Conservation (phyloP, 2,797 vertebrate genomes). For the Liparis tanakae region DNA sequence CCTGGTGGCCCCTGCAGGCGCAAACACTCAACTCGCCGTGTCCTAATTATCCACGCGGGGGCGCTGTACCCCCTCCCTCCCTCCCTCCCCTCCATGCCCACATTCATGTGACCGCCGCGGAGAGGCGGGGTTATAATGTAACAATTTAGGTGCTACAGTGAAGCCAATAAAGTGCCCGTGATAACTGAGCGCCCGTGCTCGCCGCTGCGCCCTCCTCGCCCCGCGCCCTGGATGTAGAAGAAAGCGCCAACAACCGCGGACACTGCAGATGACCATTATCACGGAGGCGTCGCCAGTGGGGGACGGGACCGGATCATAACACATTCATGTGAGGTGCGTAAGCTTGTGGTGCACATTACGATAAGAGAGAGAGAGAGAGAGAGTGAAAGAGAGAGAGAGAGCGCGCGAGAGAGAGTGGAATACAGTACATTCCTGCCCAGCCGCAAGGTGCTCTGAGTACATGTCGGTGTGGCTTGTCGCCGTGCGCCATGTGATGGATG, state of each 20-base stretch:
- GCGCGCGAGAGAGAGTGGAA: conserved; percentile 3
- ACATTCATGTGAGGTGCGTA: conserved; percentile 78
- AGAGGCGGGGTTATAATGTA: conserved; percentile 79
- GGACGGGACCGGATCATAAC: conserved; percentile 58
- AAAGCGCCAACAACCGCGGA: conserved; percentile 35
- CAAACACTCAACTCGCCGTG: neutral
- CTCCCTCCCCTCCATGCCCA: conserved; percentile 8
- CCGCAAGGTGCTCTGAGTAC: conserved; percentile 16
- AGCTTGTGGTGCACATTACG: conserved; percentile 35
- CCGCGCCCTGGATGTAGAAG: conserved; percentile 22
- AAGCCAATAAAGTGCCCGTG: conserved; percentile 65
- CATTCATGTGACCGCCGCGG: conserved; percentile 72
- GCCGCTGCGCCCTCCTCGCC: conserved; percentile 11
- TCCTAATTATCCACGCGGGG: conserved; percentile 50
- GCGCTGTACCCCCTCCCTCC: conserved; percentile 52
- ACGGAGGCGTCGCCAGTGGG: conserved; percentile 41
- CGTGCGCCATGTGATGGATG: conserved; percentile 45
- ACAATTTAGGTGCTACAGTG: conserved; percentile 70
- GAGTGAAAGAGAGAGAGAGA: neutral
- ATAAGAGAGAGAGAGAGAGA: neutral
- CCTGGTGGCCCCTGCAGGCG: neutral
- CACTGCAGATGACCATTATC: conserved; percentile 56
- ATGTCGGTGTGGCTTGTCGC: conserved; percentile 8
- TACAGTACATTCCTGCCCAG: conserved; percentile 37
- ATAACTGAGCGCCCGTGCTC: conserved; percentile 44